Base-by-base conservation (phyloP, 2,113 vertebrate genomes). In the Melanerpes formicivorus region DNA sequence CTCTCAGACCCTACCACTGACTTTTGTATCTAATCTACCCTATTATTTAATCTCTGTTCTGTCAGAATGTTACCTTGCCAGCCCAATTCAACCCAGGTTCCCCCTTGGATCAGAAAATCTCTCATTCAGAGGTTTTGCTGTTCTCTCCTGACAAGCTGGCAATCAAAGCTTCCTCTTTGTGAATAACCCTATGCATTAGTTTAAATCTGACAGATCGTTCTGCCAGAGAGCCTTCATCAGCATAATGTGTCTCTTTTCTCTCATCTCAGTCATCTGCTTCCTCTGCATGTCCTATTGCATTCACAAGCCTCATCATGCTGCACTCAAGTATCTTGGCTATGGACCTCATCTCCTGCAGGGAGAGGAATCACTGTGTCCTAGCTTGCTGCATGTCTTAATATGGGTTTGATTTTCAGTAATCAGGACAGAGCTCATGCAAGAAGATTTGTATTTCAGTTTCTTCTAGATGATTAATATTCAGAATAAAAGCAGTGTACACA, bases 201-300 rank as follows among this genome's bases (percentile, higher is more conserved):
- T 93, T 59, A 79, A 82, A 90, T 69, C 27, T 44, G 27, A 65
- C 54, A 62, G 56, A 74, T 25, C 13, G 17, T 80, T 80, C 83
- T 86, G 70, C 55, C 64, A 93, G 56, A 85, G 25, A 86, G 52
- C 64, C 46, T 77, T 90, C 80, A 77, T 77, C 69, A 83, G 56
- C 72, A 66, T 93, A 87, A 87, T 81, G 44, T 69, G 37, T 76
- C 83, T 87, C 59, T 93, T 32, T 58, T 69, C 82, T 95, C 54
- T 93, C 88, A 34, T 83, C 46, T 64, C 54, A 58, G 70, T 86
- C 50, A 83, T 85, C 65, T 69, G 23, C 84, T 95, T 95, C 71
- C 62, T 90, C 67, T 91, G 70, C 52, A 34, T 52, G 37, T 86
- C 76, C 75, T 93, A 16, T 34, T 83, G 81, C 59, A 84, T 48